phyloP scores from a whole-genome alignment of 2,888 invertebrate species.

The Cyaniris semiargus region DNA sequence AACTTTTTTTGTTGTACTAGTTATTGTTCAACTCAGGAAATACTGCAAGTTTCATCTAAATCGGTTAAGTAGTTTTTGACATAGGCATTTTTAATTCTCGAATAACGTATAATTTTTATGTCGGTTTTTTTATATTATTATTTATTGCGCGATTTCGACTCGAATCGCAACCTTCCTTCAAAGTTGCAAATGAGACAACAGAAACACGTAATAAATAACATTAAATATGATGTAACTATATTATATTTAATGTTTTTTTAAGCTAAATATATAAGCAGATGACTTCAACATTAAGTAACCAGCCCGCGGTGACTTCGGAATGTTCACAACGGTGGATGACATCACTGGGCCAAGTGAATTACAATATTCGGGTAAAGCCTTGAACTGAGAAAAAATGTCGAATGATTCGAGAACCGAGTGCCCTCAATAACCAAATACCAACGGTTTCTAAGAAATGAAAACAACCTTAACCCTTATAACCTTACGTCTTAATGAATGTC shows the following conservation, averaged over 20 bases:
- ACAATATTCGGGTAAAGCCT: conserved; percentile 29
- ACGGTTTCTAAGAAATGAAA: neutral
- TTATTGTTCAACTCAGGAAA: no score
- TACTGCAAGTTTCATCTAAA: no score
- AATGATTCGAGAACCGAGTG: conserved; percentile 2
- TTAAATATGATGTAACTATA: neutral
- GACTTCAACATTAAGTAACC: conserved; percentile 21
- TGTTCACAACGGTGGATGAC: conserved; percentile 22
- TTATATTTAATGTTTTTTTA: neutral
- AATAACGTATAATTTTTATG: no score
- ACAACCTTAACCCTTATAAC: neutral
- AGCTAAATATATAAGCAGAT: neutral
- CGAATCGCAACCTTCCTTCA: neutral
- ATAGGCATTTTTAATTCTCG: no score
- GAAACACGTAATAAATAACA: neutral
- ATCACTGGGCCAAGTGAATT: conserved; percentile 21
- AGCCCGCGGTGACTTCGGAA: neutral
- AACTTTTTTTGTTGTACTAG: no score
- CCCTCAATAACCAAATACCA: conserved; percentile 23
- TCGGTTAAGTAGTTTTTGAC: no score
- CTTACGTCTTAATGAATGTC: neutral
- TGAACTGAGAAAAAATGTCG: conserved; percentile 31
- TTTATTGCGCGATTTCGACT: neutral
- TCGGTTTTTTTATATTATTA: no score
- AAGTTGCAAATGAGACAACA: no score